Percentiles rank a stretch among this genome's conserved stretches.
These are phyloP conservation scores for Microtus oregoni DNA, from an alignment of 2,113 vertebrate genomes.

Conservation along the genomic window DNA sequence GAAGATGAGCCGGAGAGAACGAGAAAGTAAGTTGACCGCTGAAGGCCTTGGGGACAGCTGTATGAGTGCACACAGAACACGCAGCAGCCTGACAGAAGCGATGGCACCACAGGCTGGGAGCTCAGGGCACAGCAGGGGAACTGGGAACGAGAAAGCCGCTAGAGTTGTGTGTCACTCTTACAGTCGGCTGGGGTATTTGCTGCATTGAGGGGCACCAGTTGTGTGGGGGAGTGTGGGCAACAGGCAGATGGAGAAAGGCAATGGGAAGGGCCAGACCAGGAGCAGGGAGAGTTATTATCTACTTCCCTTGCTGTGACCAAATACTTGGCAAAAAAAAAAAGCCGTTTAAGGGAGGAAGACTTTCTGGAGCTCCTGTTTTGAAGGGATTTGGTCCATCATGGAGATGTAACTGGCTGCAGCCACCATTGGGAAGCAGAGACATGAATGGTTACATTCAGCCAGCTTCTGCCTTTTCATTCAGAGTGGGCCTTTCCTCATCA, in stretches of 20 bases:
- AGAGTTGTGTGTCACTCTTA: neutral
- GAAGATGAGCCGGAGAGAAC: neutral
- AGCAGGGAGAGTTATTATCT: neutral
- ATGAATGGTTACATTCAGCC: neutral
- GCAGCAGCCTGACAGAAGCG: accelerated
- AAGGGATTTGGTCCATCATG: neutral
- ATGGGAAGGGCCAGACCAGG: neutral
- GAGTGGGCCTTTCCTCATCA: neutral
- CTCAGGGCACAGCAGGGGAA: neutral
- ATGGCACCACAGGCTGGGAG: neutral
- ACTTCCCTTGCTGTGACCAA: neutral
- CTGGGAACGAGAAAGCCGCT: neutral
- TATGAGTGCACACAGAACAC: accelerated
- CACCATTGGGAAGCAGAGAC: neutral
- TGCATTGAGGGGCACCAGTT: accelerated
- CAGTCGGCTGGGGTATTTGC: neutral
- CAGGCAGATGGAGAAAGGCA: neutral
- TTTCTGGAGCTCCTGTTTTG: neutral
- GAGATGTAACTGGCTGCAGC: neutral
- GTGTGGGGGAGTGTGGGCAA: too few species aligned
- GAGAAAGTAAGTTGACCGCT: accelerated
- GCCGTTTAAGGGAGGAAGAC: neutral
- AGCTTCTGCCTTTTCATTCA: neutral
- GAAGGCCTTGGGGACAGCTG: neutral
- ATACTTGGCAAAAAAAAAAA: too few species aligned